A percentile compares a stretch with the other conserved stretches of the same genome.
Conservation (phyloP, 2,797 vertebrate genomes). For the Tadarida brasiliensis region DNA sequence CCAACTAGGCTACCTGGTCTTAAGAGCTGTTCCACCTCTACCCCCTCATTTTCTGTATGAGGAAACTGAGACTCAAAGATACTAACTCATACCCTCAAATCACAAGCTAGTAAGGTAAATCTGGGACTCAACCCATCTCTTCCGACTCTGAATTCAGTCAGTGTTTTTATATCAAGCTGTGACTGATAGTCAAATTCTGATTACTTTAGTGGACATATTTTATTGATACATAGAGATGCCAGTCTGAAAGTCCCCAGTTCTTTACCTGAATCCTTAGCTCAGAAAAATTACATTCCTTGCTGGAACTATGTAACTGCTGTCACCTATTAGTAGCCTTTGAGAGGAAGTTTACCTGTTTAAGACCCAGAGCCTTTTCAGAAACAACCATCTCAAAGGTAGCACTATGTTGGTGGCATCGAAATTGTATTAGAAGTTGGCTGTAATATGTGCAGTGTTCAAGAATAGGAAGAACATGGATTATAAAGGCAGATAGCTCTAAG, state of each 20-base stretch:
- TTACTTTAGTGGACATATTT: background rate
- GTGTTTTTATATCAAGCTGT: slow-evolving; percentile 29
- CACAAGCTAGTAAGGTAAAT: background rate
- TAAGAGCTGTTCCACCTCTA: background rate
- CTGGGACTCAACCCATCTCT: background rate
- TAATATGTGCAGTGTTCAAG: background rate
- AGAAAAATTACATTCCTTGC: background rate
- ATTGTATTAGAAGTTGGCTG: slow-evolving; percentile 18
- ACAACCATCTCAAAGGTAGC: slow-evolving; percentile 3
- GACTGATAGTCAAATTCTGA: background rate
- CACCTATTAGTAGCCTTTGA: background rate
- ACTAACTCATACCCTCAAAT: background rate
- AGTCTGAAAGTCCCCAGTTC: slow-evolving; percentile 31
- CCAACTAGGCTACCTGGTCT: background rate
- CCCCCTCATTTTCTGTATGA: slow-evolving; percentile 16
- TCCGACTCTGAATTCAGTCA: background rate
- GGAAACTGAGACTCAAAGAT: background rate
- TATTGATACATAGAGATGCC: background rate
- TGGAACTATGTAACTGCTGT: background rate
- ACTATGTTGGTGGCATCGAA: slow-evolving; percentile 22
- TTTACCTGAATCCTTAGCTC: slow-evolving; percentile 13
- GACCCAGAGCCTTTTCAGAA: slow-evolving; percentile 20
- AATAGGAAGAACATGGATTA: background rate
- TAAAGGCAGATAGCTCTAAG: background rate
- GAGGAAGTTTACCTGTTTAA: background rate